Conservation (phyloP, 2,888 invertebrate species). For the Schizaphis graminum region DNA sequence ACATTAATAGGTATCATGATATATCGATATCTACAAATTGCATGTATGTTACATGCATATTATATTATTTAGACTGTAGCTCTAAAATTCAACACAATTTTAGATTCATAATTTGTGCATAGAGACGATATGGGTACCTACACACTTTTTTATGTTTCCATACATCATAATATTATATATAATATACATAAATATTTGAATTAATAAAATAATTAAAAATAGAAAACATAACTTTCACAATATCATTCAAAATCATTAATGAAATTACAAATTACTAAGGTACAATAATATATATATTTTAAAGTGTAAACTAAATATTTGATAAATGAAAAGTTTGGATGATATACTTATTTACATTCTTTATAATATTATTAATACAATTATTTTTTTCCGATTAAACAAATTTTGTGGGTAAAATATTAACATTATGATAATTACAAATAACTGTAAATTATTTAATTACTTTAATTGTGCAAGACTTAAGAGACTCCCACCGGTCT, state of each 20-base stretch:
- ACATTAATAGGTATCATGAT: not conserved
- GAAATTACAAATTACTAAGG: not conserved
- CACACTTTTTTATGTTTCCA: not conserved
- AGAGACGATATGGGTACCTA: not conserved
- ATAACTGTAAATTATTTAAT: slow-evolving; percentile 50
- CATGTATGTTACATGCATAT: too few relatives aligned
- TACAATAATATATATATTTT: not conserved
- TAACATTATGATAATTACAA: slow-evolving; percentile 21
- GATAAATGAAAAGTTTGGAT: not conserved
- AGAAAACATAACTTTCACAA: not conserved
- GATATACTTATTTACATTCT: not conserved
- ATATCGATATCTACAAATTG: too few relatives aligned
- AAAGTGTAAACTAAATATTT: not conserved
- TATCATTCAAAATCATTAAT: not conserved
- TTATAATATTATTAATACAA: not conserved
- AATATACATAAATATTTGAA: not conserved
- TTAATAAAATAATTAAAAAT: not conserved
- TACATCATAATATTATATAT: not conserved
- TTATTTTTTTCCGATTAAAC: not conserved
- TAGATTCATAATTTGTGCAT: not conserved
- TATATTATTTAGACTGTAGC: not conserved
- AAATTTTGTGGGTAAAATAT: not conserved
- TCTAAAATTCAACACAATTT: not conserved
- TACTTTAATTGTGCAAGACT: slow-evolving; percentile 30
- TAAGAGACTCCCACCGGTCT: slow-evolving; percentile 15